These are phyloP conservation scores for Drosophila ficusphila DNA, from an alignment of 1,140 invertebrate genomes.

Conservation along the genomic window DNA sequence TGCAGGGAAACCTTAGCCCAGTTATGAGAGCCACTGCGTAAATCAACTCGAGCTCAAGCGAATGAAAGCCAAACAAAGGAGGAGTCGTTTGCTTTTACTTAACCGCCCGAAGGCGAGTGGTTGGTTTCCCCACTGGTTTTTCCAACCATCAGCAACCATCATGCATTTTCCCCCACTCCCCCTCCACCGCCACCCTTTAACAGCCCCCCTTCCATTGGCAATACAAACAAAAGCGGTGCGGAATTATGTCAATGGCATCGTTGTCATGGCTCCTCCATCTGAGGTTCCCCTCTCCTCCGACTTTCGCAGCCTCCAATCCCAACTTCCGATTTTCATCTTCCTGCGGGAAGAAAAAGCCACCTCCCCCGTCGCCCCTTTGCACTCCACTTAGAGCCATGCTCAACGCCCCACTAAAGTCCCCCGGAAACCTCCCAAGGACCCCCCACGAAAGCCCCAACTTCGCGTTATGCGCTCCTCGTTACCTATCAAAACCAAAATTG, in stretches of 20 bases:
- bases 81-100: conserved; percentile 37
- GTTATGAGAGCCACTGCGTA: conserved; percentile 40
- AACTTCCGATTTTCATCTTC: background rate
- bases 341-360: conserved; percentile 11
- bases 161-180: no score
- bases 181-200: background rate
- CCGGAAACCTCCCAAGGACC: background rate
- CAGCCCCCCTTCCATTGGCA: conserved; percentile 10
- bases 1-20: conserved; percentile 13
- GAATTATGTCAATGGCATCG: conserved; percentile 70
- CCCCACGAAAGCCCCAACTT: background rate
- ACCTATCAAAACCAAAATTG: conserved; percentile 76
- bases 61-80: conserved; percentile 63
- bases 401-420: no score
- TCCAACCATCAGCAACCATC: no score
- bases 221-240: conserved; percentile 58
- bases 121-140: background rate
- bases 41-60: conserved; percentile 44
- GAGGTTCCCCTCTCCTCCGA: background rate
- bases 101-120: background rate
- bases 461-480: conserved; percentile 27
- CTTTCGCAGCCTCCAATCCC: no score
- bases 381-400: no score
- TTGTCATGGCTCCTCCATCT: conserved; percentile 35
- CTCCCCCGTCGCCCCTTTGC: no score